phyloP scores from a whole-genome alignment of 2,113 vertebrate genomes.

The Myrmophylax atrothorax region DNA sequence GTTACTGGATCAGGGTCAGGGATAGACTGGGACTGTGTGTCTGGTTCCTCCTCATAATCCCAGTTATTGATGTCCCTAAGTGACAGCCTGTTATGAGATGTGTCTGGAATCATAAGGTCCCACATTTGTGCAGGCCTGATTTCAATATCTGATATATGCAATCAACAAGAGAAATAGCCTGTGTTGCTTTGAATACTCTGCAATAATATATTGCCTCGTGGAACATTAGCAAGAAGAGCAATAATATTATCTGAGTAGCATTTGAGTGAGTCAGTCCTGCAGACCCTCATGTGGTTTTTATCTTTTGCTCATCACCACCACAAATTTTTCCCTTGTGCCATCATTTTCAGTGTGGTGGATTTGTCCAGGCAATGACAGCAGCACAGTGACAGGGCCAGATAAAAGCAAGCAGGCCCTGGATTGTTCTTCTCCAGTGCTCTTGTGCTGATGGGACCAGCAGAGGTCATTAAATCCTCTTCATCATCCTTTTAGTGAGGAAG shows the following conservation, averaged over 20 bases:
- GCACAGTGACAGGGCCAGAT: neutral
- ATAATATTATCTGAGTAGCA: neutral
- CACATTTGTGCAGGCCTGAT: constrained; percentile 13
- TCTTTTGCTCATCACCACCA: neutral
- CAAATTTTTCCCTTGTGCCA: neutral
- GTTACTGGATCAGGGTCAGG: neutral
- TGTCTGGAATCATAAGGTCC: constrained; percentile 24
- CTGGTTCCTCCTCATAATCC: neutral
- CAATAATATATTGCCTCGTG: neutral
- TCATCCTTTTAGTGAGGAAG: neutral
- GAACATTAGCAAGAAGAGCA: constrained; percentile 34
- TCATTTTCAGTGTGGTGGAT: neutral
- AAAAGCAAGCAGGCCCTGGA: neutral
- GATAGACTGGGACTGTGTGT: neutral
- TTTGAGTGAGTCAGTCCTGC: neutral
- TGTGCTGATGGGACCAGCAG: neutral
- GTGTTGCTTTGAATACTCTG: neutral
- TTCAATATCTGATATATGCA: constrained; percentile 31
- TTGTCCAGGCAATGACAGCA: neutral
- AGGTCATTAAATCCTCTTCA: neutral
- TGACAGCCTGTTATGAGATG: constrained; percentile 34
- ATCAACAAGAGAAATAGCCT: constrained; percentile 35
- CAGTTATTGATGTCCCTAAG: constrained; percentile 30
- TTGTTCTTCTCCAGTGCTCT: neutral
- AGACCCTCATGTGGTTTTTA: neutral